Percentiles rank a stretch among this genome's conserved stretches.
Evolutionary conservation across 1,140 invertebrate genomes (phyloP).

Genomic region (Drosophila nannoptera): DNA sequence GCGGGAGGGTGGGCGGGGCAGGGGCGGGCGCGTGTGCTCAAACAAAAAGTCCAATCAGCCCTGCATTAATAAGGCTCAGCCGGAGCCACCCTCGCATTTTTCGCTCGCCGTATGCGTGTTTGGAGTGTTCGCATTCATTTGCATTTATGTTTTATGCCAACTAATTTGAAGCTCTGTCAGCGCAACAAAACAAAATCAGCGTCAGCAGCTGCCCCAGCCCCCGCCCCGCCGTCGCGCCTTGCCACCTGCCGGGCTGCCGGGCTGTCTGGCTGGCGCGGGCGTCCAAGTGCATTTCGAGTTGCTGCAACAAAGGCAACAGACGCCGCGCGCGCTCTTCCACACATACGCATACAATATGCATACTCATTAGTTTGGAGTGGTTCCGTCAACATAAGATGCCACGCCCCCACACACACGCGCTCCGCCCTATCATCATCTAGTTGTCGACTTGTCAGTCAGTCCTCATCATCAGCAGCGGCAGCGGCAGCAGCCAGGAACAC

Average conservation of each 20-base stretch:
- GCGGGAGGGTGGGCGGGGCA: too few species aligned
- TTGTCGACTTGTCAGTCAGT: constrained; percentile 41
- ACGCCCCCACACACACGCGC: background rate
- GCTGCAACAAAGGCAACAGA: constrained; percentile 46
- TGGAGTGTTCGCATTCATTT: constrained; percentile 64
- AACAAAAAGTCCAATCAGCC: constrained; percentile 76
- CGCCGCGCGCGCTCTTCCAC: constrained; percentile 9
- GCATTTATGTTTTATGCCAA: constrained; percentile 77
- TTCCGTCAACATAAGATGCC: constrained; percentile 72
- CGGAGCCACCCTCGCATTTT: constrained; percentile 8
- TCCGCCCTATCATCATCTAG: constrained; percentile 9
- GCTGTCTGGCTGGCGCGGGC: constrained; percentile 16
- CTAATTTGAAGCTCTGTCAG: constrained; percentile 66
- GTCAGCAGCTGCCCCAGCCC: constrained; percentile 28
- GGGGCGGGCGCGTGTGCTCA: constrained; percentile 2
- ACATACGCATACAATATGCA: constrained; percentile 74
- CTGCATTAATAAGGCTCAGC: constrained; percentile 67
- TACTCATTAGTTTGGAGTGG: constrained; percentile 77
- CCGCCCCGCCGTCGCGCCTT: constrained; percentile 8
- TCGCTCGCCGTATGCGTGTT: background rate
- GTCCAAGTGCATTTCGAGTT: constrained; percentile 68
- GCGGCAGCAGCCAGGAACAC: background rate
- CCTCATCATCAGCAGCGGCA: constrained; percentile 23
- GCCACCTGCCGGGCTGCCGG: constrained; percentile 21
- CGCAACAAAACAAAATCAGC: constrained; percentile 74